Percentiles rank a stretch among this genome's conserved stretches.
Conservation (phyloP, 2,797 vertebrate species). For the Semaprochilodus insignis region DNA sequence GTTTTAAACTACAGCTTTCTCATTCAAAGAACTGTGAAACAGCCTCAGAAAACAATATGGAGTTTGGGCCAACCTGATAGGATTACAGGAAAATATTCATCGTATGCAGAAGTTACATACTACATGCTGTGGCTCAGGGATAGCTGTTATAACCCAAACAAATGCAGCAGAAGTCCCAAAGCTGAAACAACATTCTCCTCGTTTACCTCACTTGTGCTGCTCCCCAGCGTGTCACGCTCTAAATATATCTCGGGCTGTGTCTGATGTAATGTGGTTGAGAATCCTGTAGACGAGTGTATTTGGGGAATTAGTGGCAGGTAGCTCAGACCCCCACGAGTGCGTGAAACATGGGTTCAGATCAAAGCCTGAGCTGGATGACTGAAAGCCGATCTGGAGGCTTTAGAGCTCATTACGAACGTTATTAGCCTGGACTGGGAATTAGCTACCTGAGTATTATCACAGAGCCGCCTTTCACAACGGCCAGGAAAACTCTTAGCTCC, state of each 20-base stretch:
- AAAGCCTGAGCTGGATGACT: slow-evolving; percentile 75
- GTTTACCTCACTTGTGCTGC: slow-evolving; percentile 13
- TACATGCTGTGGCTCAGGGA: not conserved
- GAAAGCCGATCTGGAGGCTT: slow-evolving; percentile 75
- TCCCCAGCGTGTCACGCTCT: not conserved
- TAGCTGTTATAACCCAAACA: not conserved
- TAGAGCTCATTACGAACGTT: slow-evolving; percentile 82
- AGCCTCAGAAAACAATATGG: no score
- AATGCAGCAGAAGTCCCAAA: not conserved
- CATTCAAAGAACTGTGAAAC: no score
- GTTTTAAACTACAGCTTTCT: no score
- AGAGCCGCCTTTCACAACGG: slow-evolving; percentile 75
- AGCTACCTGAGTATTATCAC: slow-evolving; percentile 76
- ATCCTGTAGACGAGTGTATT: slow-evolving; percentile 64
- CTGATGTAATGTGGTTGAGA: slow-evolving; percentile 22
- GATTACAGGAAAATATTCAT: no score
- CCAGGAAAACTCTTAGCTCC: slow-evolving; percentile 59
- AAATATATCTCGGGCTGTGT: slow-evolving; percentile 23
- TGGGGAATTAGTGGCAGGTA: slow-evolving; percentile 67
- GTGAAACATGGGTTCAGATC: slow-evolving; percentile 76
- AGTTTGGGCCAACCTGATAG: no score
- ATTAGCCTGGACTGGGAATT: slow-evolving; percentile 79
- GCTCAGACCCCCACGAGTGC: slow-evolving; percentile 70
- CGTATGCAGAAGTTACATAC: no score
- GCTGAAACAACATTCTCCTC: slow-evolving; percentile 2